Conservation (phyloP, 2,888 invertebrate genomes). For the Tetramorium bicarinatum region DNA sequence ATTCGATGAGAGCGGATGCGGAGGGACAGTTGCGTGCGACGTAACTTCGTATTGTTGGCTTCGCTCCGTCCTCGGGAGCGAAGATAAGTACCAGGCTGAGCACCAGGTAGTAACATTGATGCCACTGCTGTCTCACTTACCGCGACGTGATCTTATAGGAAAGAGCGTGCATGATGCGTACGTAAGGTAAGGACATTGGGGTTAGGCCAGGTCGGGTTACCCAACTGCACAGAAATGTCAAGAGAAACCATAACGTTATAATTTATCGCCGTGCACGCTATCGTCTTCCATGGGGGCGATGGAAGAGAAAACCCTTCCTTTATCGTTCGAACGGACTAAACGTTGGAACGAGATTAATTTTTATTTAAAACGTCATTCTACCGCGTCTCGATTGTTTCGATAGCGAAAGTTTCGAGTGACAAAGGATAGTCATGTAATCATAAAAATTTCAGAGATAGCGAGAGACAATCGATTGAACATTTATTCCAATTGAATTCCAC, state of each 20-base stretch:
- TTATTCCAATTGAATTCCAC: not conserved
- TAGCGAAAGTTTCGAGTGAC: slow-evolving; percentile 1
- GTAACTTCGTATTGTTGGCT: slow-evolving; percentile 78
- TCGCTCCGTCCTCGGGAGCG: slow-evolving; percentile 69
- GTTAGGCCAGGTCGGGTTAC: slow-evolving; percentile 86
- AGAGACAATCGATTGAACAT: not conserved
- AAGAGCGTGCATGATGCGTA: slow-evolving; percentile 63
- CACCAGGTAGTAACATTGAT: slow-evolving; percentile 58
- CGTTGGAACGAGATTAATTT: slow-evolving; percentile 64
- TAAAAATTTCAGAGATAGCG: not conserved
- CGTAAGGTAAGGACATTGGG: slow-evolving; percentile 80
- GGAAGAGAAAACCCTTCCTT: slow-evolving; percentile 76
- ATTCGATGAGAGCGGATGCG: slow-evolving; percentile 86
- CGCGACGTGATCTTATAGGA: slow-evolving; percentile 50
- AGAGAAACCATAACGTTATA: slow-evolving; percentile 85
- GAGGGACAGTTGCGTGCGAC: slow-evolving; percentile 85
- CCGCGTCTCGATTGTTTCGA: not conserved
- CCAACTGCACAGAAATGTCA: slow-evolving; percentile 83
- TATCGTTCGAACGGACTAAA: slow-evolving; percentile 69
- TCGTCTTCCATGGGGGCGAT: slow-evolving; percentile 84
- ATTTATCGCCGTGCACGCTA: slow-evolving; percentile 84
- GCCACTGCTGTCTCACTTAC: slow-evolving; percentile 55
- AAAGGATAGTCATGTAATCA: not conserved
- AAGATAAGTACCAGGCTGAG: slow-evolving; percentile 81
- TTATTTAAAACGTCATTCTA: slow-evolving; percentile 15